Evolutionary conservation across 2,797 vertebrate genomes (phyloP).

Genomic region (Falco cherrug): DNA sequence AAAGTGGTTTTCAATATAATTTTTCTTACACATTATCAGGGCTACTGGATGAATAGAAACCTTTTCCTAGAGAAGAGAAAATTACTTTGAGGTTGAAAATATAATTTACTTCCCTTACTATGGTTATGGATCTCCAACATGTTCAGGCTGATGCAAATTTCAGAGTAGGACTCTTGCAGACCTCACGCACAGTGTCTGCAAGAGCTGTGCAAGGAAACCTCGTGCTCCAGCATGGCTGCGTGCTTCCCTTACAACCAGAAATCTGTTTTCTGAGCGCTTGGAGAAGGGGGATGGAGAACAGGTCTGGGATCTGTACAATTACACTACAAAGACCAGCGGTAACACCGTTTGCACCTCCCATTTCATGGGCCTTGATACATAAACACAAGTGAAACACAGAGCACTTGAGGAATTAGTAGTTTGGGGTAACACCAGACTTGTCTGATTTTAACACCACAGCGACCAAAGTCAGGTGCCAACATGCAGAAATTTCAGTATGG

Average conservation of each 20-base stretch:
- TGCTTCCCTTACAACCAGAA: background rate
- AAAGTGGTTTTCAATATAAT: slow-evolving; percentile 39
- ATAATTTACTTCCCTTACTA: background rate
- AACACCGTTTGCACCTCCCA: background rate
- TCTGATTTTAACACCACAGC: background rate
- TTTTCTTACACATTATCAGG: slow-evolving; percentile 47
- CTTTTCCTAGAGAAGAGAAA: slow-evolving; percentile 17
- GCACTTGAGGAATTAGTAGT: background rate
- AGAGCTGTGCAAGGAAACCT: background rate
- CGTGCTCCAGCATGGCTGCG: background rate
- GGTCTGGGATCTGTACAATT: background rate
- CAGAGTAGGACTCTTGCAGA: background rate
- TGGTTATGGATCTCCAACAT: background rate
- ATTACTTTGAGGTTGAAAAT: background rate
- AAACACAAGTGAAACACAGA: background rate
- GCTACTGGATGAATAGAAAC: background rate
- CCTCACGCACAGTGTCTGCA: background rate
- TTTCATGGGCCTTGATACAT: background rate
- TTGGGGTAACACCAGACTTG: background rate
- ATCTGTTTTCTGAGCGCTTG: background rate
- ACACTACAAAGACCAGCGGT: background rate
- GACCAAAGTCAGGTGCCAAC: background rate
- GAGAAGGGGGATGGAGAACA: background rate
- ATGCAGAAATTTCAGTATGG: background rate
- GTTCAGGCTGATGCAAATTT: background rate